Percentiles rank a stretch among this genome's conserved stretches.
Evolutionary conservation across 2,888 invertebrate species (phyloP).

Genomic region (Crossocerus cetratus): DNA sequence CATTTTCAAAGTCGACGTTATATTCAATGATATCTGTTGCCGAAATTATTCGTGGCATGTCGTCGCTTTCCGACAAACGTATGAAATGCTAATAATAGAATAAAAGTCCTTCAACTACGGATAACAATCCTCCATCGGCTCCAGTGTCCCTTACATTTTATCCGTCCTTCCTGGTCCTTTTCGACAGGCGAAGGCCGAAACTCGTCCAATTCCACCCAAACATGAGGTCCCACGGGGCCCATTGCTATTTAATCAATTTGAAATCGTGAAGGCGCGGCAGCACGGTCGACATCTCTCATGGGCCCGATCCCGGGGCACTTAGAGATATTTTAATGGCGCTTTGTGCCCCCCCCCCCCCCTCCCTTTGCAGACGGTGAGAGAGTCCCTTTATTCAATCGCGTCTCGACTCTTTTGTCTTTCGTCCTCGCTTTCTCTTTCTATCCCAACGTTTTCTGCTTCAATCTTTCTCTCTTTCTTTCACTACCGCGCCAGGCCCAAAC

Average conservation of each 20-base stretch:
- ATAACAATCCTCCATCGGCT: too few relatives aligned
- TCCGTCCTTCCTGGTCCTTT: too few relatives aligned
- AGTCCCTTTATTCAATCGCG: conserved; percentile 64
- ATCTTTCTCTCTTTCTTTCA: conserved; percentile 24
- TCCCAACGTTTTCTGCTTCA: background rate
- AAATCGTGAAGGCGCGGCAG: conserved; percentile 42
- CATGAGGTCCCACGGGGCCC: conserved; percentile 4
- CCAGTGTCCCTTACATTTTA: too few relatives aligned
- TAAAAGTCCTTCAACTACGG: too few relatives aligned
- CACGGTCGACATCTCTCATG: conserved; percentile 42
- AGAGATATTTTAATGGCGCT: conserved; percentile 74
- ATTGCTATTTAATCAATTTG: conserved; percentile 49
- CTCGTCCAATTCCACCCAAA: too few relatives aligned
- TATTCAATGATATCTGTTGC: too few relatives aligned
- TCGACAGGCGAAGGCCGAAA: too few relatives aligned
- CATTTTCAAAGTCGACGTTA: too few relatives aligned
- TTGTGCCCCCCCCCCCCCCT: conserved; percentile 58
- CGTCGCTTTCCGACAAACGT: too few relatives aligned
- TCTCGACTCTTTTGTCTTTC: conserved; percentile 68
- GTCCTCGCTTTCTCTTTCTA: conserved; percentile 36
- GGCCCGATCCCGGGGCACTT: conserved; percentile 49
- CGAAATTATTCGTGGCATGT: too few relatives aligned
- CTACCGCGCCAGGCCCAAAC: conserved; percentile 21
- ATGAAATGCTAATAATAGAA: too few relatives aligned
- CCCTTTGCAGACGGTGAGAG: conserved; percentile 38